Evolutionary conservation across 1,140 invertebrate genomes (phyloP), one percentile per base, ranked within the genome.

Genomic region (Battus philenor): DNA sequence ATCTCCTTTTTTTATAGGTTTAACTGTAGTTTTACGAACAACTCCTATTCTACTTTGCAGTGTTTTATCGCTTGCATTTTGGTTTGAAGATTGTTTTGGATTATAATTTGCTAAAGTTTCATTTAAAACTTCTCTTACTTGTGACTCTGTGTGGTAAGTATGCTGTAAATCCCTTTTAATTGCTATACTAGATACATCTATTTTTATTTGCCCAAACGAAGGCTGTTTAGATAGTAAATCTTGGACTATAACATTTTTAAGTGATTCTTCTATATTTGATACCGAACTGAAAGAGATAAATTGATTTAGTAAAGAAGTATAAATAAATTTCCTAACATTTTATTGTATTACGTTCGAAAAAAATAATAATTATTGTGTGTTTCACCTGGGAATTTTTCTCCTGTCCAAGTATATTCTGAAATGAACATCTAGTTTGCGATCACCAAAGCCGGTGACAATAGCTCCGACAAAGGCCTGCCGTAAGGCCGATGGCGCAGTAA

Each of bases 331-430:
- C 30, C n/a, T 10, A 54, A 20, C 47, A 11, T 27, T 22, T 10
- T 26, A 11, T 20, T 33, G n/a, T n/a, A 11, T 15, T 31, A 24
- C 15, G 2, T 30, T n/a, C n/a, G 7, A 22, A n/a, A 15, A 9
- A 33, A 36, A 22, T 32, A 4, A 11, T 0, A 36, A n/a, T n/a
- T n/a, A n/a, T n/a, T n/a, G n/a, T 22, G 20, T 4, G 11, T n/a
- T 8, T 29, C 80, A 90, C 89, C 87, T 90, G 2, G 91, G 90
- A 59, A 93, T 88, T 89, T 93, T 93, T 87, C 91, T 90, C 59
- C 91, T 87, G 68, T 94, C 92, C 10, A 94, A 81, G 50, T 92
- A 90, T 5, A 94, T 59, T 77, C 88, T 90, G 77, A 93, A 94
- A 76, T 92, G 91, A 5, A 94, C 90, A 51, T 92, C 90, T n/a